Evolutionary conservation across 2,888 invertebrate species (phyloP).

Genomic region (Pseudolycoriella hygida): DNA sequence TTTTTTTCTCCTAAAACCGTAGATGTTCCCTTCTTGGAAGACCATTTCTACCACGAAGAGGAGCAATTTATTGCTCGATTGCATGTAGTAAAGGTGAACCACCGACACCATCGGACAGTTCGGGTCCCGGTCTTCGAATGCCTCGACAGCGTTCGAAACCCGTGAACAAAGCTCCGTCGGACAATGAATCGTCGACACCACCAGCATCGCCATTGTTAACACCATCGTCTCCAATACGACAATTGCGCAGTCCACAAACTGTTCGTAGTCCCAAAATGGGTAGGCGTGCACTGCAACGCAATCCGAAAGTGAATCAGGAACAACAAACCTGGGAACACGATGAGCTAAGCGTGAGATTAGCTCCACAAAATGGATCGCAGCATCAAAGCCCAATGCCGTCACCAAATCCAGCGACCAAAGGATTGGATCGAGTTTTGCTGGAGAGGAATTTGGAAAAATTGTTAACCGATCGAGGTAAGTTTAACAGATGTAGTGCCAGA

Average conservation of each 20-base stretch:
- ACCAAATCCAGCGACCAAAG: constrained; percentile 22
- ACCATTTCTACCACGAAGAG: constrained; percentile 80
- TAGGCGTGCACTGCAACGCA: constrained; percentile 31
- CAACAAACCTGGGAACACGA: constrained; percentile 5
- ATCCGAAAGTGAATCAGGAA: constrained; percentile 23
- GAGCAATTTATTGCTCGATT: constrained; percentile 89
- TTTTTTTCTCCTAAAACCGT: background rate
- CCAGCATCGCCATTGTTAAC: constrained; percentile 37
- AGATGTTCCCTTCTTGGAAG: constrained; percentile 53
- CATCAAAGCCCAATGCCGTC: constrained; percentile 25
- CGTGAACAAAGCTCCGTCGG: constrained; percentile 35
- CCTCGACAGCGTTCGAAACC: constrained; percentile 33
- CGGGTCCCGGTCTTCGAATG: constrained; percentile 50
- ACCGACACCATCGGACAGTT: constrained; percentile 70
- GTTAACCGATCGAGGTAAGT: constrained; percentile 16
- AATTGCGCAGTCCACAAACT: constrained; percentile 34
- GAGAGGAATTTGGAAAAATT: constrained; percentile 20
- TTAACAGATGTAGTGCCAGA: too few relatives aligned
- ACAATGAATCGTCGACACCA: constrained; percentile 31
- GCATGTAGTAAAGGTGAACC: constrained; percentile 86
- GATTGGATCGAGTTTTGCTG: constrained; percentile 20
- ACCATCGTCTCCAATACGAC: constrained; percentile 39
- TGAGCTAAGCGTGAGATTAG: background rate
- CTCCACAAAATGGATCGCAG: constrained; percentile 18
- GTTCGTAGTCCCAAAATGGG: constrained; percentile 40